Evolutionary conservation across 92 coral and sea anemone species (phyloP), one percentile per base, ranked within the genome.

Genomic region (Zoanthus sansibaricus): DNA sequence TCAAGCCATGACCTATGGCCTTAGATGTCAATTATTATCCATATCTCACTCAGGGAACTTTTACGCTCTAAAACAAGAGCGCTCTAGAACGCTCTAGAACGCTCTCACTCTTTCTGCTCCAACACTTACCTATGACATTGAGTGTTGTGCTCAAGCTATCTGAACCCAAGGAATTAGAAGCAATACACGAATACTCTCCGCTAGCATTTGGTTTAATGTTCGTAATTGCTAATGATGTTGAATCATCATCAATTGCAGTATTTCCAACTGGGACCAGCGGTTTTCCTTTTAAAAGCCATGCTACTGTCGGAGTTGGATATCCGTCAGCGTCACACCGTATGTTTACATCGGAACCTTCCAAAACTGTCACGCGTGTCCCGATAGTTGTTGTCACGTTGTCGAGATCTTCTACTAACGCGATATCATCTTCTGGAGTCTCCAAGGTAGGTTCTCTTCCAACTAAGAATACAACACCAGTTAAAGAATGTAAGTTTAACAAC

Each of bases 311-410:
- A 20, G 30, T 5, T 5, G 85, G 85, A 46, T 80, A 44, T 15
- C 85, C 85, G 18, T 44, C 75, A 64, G 73, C 85, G 59, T 47
- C 31, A 14, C 85, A 80, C 21, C 21, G 33, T 25, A 80, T 21
- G 10, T 74, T 80, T 20, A 80, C 59, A 12, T 47, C 9, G 31
- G 85, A 80, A 47, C 73, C 44, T 80, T 80, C 85, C 62, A 64
- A 21, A 14, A 68, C 73, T 64, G 85, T 80, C 61, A 80, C 85
- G 62, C 58, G 21, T 66, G 93, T 85, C 6, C 93, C 93, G n/a
- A 92, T 82, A 72, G 91, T 85, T 45, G 92, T 87, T 45, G 90
- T 85, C 78, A 88, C 86, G 71, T 90, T 90, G 82, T 83, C 93
- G 14, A 61, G 85, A 62, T 64, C 85, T 20, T 80, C 75, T 2